These are phyloP conservation scores for Patella ulyssiponensis DNA, from an alignment of 2,888 invertebrate genomes.

Conservation along the genomic window DNA sequence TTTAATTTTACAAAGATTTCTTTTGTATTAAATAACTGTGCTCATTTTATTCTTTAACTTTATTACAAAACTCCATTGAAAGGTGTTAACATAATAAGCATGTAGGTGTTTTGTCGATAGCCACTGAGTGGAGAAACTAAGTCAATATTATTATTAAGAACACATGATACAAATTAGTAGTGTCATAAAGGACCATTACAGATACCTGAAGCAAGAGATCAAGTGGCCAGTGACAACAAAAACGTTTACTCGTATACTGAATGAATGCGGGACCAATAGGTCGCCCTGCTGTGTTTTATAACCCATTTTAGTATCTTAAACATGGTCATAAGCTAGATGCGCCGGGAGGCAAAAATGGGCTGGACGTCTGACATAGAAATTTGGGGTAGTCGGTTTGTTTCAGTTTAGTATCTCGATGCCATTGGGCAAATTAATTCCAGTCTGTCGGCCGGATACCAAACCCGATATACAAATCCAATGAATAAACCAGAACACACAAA, in stretches of 20 bases:
- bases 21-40: too few relatives aligned
- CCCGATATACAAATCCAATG: too few relatives aligned
- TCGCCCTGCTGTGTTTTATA: conserved; percentile 12
- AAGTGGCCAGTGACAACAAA: conserved; percentile 8
- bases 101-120: not conserved
- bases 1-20: too few relatives aligned
- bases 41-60: too few relatives aligned
- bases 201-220: conserved; percentile 1
- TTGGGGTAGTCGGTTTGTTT: not conserved
- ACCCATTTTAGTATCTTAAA: conserved; percentile 1
- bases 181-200: conserved; percentile 12
- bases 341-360: not conserved
- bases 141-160: conserved; percentile 13
- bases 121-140: not conserved
- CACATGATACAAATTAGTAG: conserved; percentile 13
- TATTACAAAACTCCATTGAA: not conserved
- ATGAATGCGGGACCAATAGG: not conserved
- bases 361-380: too few relatives aligned
- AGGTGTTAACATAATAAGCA: conserved; percentile 5
- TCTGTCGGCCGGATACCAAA: too few relatives aligned
- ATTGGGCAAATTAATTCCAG: not conserved
- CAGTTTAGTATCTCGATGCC: not conserved
- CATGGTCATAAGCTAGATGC: not conserved
- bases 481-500: too few relatives aligned
- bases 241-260: conserved; percentile 7